These are phyloP conservation scores for Orycteropus afer DNA, from an alignment of 2,113 vertebrate genomes.

Conservation along the genomic window DNA sequence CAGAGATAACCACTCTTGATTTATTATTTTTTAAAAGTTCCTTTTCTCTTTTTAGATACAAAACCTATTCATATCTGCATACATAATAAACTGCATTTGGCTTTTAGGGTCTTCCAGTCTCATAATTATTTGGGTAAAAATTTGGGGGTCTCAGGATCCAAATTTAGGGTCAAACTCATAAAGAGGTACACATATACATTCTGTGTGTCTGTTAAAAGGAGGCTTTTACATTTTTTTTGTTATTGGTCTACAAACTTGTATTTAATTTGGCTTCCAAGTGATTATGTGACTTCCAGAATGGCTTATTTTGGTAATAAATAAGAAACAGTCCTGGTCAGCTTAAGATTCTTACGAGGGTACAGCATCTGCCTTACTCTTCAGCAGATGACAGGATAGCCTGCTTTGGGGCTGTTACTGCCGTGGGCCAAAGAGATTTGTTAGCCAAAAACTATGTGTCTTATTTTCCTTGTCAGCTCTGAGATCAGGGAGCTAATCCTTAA, in stretches of 20 bases:
- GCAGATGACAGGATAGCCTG: not conserved
- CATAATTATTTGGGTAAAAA: slow-evolving; percentile 22
- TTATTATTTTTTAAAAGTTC: slow-evolving; percentile 20
- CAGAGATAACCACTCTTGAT: slow-evolving; percentile 8
- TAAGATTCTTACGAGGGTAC: not conserved
- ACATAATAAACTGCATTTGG: not conserved
- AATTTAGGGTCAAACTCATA: not conserved
- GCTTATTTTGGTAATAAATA: slow-evolving; percentile 54
- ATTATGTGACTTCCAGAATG: slow-evolving; percentile 46
- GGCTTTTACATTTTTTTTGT: not conserved
- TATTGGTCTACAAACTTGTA: not conserved
- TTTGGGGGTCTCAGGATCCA: not conserved
- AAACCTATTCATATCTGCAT: slow-evolving; percentile 8
- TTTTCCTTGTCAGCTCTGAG: slow-evolving; percentile 53
- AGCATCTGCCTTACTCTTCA: slow-evolving; percentile 29
- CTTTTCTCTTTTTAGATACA: not conserved
- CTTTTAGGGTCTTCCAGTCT: slow-evolving; percentile 12
- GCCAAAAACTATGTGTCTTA: not conserved
- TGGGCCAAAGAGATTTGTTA: not conserved
- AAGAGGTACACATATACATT: not conserved
- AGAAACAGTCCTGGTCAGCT: slow-evolving; percentile 15
- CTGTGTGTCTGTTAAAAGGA: not conserved
- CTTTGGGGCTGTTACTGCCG: not conserved
- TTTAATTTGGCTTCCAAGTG: slow-evolving; percentile 20
- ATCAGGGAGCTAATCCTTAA: slow-evolving; percentile 60